Percentiles rank a stretch among this genome's conserved stretches.
phyloP scores from a whole-genome alignment of 2,113 vertebrate species.

The Strix uralensis region DNA sequence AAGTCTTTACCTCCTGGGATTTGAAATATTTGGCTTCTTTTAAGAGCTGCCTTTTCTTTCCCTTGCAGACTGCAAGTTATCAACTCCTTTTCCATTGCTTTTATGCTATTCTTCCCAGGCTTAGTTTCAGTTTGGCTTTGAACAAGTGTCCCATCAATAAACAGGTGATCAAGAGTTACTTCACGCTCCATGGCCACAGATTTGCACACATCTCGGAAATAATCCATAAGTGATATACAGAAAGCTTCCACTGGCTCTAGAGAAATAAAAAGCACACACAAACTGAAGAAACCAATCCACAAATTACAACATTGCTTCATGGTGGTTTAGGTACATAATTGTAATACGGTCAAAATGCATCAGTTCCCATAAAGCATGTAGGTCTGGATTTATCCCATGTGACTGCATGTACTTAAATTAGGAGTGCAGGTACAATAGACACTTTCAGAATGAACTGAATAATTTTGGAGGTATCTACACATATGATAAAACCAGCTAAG shows the following conservation, averaged over 20 bases:
- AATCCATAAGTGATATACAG: constrained; percentile 63
- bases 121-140: constrained; percentile 70
- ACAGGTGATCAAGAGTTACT: constrained; percentile 67
- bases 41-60: constrained; percentile 58
- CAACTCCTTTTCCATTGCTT: constrained; percentile 81
- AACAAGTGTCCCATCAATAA: constrained; percentile 76
- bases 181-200: constrained; percentile 51
- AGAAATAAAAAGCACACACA: not conserved
- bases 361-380: not conserved
- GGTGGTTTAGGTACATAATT: not conserved
- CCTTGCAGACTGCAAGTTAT: constrained; percentile 74
- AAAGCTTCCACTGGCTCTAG: constrained; percentile 80
- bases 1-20: constrained; percentile 13
- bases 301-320: not conserved
- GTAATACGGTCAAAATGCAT: not conserved
- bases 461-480: not conserved
- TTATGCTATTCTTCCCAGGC: constrained; percentile 72
- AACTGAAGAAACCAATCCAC: not conserved
- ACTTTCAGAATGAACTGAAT: not conserved
- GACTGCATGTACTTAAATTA: not conserved
- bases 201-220: constrained; percentile 64
- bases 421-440: not conserved
- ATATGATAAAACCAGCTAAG: not conserved
- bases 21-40: constrained; percentile 74
- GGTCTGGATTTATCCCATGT: not conserved